A percentile compares a stretch with the other conserved stretches of the same genome.
Conservation (phyloP, 2,888 invertebrate genomes). For the Cremastinae sp. region DNA sequence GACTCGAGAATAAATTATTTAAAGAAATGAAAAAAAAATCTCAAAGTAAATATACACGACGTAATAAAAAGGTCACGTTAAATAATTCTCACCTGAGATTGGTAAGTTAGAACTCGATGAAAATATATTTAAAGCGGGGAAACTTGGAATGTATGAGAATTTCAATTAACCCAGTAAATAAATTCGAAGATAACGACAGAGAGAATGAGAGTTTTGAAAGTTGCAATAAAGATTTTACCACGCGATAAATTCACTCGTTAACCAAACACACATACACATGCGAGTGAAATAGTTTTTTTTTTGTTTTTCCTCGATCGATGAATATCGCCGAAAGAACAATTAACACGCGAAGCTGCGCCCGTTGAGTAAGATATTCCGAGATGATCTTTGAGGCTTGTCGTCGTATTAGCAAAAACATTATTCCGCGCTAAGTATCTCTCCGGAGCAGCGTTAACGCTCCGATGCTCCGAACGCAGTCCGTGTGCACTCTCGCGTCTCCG, state of each 20-base stretch:
- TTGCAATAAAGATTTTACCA: not conserved
- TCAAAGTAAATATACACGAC: no score
- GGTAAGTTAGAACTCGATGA: no score
- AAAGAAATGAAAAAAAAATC: no score
- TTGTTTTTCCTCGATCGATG: not conserved
- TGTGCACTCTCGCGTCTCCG: constrained; percentile 14
- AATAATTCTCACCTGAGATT: no score
- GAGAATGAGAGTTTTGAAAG: not conserved
- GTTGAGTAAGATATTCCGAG: constrained; percentile 31
- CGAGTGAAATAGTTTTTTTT: not conserved
- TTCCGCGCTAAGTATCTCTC: constrained; percentile 36
- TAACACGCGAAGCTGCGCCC: constrained; percentile 31
- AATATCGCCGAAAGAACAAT: constrained; percentile 33
- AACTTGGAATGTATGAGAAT: no score
- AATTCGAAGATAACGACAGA: not conserved
- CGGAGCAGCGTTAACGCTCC: constrained; percentile 57
- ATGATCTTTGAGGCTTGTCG: constrained; percentile 39
- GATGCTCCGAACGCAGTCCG: constrained; percentile 57
- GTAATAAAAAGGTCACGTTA: no score
- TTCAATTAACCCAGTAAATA: no score
- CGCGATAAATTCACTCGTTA: not conserved
- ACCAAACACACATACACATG: no score
- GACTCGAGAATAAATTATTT: no score
- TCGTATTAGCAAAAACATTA: constrained; percentile 43
- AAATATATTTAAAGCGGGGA: no score